A percentile compares a stretch with the other conserved stretches of the same genome.
Evolutionary conservation across 2,797 vertebrate genomes (phyloP).

Genomic region (Pristis pectinata): DNA sequence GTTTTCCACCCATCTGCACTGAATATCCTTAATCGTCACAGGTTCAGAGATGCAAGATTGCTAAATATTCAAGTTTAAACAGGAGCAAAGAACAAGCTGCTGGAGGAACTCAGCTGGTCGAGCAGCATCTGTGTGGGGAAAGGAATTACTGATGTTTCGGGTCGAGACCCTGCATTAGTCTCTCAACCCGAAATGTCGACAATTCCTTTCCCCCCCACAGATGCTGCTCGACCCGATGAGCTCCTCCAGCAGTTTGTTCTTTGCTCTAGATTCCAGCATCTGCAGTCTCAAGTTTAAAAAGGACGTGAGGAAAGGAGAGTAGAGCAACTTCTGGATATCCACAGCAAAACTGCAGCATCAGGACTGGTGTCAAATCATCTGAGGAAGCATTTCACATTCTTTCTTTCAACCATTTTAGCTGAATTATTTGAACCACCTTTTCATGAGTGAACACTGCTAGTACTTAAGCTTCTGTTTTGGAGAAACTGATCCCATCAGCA

Average conservation of each 20-base stretch:
- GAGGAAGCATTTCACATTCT: neutral
- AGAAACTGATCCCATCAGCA: neutral
- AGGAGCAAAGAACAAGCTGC: no score
- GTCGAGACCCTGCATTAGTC: no score
- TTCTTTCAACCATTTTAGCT: neutral
- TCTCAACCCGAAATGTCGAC: no score
- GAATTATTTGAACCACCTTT: neutral
- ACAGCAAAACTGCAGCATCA: neutral
- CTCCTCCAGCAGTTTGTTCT: no score
- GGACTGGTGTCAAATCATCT: neutral
- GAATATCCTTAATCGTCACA: neutral
- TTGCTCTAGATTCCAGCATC: no score
- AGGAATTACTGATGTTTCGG: no score
- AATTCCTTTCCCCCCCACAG: no score
- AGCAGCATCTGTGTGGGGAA: no score
- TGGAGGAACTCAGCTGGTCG: no score
- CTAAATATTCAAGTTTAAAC: neutral
- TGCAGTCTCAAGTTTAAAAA: neutral
- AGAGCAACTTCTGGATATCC: neutral
- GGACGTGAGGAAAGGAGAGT: neutral
- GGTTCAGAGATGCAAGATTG: neutral
- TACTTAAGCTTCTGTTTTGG: neutral
- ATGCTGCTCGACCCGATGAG: no score
- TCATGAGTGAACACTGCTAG: neutral
- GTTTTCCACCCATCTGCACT: neutral